phyloP scores from a whole-genome alignment of 2,888 invertebrate species.

The Octodonta nipae region DNA sequence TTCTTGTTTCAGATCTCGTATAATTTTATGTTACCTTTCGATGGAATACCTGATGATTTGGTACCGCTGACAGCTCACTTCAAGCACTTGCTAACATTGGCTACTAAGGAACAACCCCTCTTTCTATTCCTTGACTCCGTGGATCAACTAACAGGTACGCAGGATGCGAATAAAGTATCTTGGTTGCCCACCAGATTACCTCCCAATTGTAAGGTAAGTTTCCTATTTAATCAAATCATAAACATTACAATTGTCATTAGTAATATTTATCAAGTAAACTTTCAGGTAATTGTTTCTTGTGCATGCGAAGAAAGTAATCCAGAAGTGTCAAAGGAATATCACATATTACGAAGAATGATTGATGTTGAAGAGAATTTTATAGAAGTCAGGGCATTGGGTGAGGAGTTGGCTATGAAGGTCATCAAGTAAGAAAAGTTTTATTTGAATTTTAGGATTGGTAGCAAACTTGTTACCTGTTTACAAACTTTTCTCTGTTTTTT shows the following conservation, averaged over 20 bases:
- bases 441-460: background rate
- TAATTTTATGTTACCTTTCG: constrained; percentile 80
- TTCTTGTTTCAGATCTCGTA: constrained; percentile 60
- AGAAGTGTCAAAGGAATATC: constrained; percentile 75
- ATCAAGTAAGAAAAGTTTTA: constrained; percentile 44
- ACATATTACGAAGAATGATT: constrained; percentile 73
- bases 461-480: background rate
- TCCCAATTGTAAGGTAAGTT: constrained; percentile 64
- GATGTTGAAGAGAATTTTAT: constrained; percentile 80
- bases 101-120: constrained; percentile 70
- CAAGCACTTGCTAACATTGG: constrained; percentile 79
- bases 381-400: constrained; percentile 79
- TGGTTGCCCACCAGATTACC: constrained; percentile 91
- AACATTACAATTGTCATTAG: background rate
- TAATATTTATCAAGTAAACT: constrained; percentile 6
- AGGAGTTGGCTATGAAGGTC: constrained; percentile 86
- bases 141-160: constrained; percentile 88
- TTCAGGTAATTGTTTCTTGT: constrained; percentile 78
- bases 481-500: constrained; percentile 7
- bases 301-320: constrained; percentile 78
- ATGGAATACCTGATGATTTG: constrained; percentile 89
- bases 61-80: constrained; percentile 92
- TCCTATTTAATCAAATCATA: background rate
- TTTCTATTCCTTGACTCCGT: constrained; percentile 89
- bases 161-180: constrained; percentile 87